Evolutionary conservation across 2,888 invertebrate genomes (phyloP), one percentile per base, ranked within the genome.

Genomic region (Pseudococcus jackbeardsleyi): DNA sequence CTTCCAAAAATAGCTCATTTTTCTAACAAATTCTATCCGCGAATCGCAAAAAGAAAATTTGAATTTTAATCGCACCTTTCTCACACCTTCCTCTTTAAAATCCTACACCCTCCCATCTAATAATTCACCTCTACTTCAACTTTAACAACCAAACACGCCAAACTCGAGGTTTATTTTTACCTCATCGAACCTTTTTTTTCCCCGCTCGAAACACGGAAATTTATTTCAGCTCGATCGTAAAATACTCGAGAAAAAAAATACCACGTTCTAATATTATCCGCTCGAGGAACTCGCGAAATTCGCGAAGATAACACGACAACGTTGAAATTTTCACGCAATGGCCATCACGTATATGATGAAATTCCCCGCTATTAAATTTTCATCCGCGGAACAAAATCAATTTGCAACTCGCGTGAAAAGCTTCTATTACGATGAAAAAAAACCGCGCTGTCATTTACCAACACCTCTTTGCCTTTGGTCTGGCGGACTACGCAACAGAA

Each of bases 301-400:
- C 68, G 68, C 68, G 12, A 26, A 72, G 68, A 72, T 72, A 72
- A 26, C 68, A 72, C 68, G 26, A 33, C 26, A 6, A 11, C 11
- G 68, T 33, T 72, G 26, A 72, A 72, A 72, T 6, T 72, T 72
- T 72, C 68, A 72, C 68, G 33, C 68, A 6, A 72, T 72, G 68
- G 68, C 68, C 26, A 72, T 22, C 19, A 12, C 12, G 17, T 54
- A 17, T 54, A 59, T 59, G 68, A 33, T 72, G 68, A 72, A 72
- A 72, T 72, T 72, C 12, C 1, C 9, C 26, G 4, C 33, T 33
- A 72, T 72, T 26, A 72, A 72, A 72, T 72, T 72, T 72, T 72
- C 68, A 72, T 72, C 68, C 68, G 68, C 22, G 26, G 12, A 72
- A 59, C 59, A 19, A 72, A 72, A 72, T 72, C 68, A 72, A 72